Evolutionary conservation across 2,113 vertebrate genomes (phyloP), one percentile per base, ranked within the genome.

Genomic region (Saguinus imperator): DNA sequence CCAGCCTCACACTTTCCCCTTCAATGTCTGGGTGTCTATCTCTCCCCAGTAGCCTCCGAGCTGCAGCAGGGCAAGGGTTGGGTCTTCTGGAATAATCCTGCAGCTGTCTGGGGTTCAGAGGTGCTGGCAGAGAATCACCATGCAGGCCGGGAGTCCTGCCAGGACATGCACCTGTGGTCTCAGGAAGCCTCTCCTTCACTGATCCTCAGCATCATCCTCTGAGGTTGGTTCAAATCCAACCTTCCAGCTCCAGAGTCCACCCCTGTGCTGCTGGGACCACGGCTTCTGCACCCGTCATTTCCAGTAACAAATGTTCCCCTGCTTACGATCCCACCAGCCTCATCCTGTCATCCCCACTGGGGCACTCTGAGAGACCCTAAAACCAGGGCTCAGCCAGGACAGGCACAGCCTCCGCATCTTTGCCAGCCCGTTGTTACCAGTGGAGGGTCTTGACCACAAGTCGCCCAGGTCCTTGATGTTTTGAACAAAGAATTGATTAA

Each of bases 331-430:
- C 3, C 18, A 9, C 14, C 14, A 1, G 0, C 35, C 57, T 61
- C 3, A 0, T 52, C 8, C 50, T 21, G 18, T 7, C 0, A 7
- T 35, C 84, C 11, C 7, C 7, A 0, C 23, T 35, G 3, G 13
- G 52, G 6, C 3, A 9, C 55, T 21, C 4, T 7, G 45, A 43
- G 70, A 72, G 45, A 6, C 27, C 11, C 0, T 17, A 4, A 40
- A 77, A 25, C 17, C 27, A 12, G 20, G 45, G 13, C 23, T 4
- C 4, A 20, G 48, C 29, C 11, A 18, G 3, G 0, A 66, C 17
- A 0, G 6, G 10, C 57, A 43, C 61, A 20, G 50, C 43, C 18
- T 37, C 70, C 3, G 35, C 5, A 2, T 23, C 57, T 86, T 64
- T 10, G 10, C 8, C 0, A 25, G 12, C 12, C 25, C 11, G 1